phyloP scores from a whole-genome alignment of 1,140 invertebrate genomes.

The Leptestheria dahalacensis region DNA sequence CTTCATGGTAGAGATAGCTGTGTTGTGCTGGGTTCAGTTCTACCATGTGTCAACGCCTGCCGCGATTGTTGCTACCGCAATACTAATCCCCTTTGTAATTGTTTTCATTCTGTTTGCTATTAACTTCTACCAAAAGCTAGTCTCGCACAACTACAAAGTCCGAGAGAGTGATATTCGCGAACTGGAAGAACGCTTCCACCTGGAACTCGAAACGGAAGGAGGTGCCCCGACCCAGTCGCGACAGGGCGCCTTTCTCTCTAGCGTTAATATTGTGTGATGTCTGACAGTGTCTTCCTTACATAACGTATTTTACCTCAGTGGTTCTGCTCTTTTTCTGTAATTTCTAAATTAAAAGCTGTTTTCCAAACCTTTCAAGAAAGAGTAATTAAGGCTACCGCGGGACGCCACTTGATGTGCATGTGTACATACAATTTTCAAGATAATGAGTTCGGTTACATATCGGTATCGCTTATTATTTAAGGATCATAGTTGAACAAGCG shows the following conservation, averaged over 20 bases:
- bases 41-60: conserved; percentile 13
- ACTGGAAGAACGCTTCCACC: conserved; percentile 3
- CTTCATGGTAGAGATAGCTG: conserved; percentile 39
- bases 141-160: conserved; percentile 22
- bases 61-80: conserved; percentile 28
- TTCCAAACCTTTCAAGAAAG: too few relatives aligned
- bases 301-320: not conserved
- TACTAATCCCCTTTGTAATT: conserved; percentile 33
- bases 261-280: not conserved
- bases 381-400: too few relatives aligned
- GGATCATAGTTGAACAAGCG: too few relatives aligned
- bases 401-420: too few relatives aligned
- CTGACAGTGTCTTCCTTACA: not conserved
- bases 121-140: conserved; percentile 33
- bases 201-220: not conserved
- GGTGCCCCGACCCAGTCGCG: not conserved
- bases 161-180: conserved; percentile 4
- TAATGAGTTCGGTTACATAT: too few relatives aligned
- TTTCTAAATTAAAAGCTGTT: too few relatives aligned
- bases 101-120: conserved; percentile 34
- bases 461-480: too few relatives aligned
- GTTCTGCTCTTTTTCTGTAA: not conserved
- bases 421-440: too few relatives aligned
- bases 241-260: not conserved
- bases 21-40: conserved; percentile 34